Base-by-base conservation (phyloP, 2,888 invertebrate species). In the Rhabditoides inermis region DNA sequence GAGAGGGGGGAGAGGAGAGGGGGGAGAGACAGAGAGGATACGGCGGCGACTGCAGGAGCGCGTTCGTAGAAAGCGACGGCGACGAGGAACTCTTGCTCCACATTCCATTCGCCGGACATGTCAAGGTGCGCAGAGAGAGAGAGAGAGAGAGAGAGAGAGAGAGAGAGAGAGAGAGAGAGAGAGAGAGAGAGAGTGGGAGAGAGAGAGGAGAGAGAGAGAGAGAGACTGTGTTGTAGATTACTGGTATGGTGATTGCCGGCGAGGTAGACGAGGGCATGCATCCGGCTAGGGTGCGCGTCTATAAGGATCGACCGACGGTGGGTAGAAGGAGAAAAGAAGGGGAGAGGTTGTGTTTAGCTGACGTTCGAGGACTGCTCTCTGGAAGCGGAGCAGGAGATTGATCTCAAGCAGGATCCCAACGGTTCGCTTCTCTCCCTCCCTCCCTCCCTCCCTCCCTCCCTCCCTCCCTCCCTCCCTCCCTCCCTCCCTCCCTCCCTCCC, bases 51-150 rank as follows among this genome's bases (percentile, higher is more conserved):
- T n/a, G n/a, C 53, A 71, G 75, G 45, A 53, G 54, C 2, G 36
- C 56, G 18, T 75, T 51, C 51, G 94, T 95, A 0, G 87, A 90
- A 79, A 94, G 94, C 80, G 95, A 95, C 82, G 86, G 85, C 1
- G 95, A 95, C 80, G 88, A 88, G 78, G 95, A 98, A 79, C 81
- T 98, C 3, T 81, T 98, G 2, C 90, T 98, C 77, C 94, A 92
- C 77, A 88, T 95, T 73, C 94, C 94, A 82, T 98, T 98, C 77
- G 89, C 90, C 22, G 58, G 63, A n/a, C 88, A 88, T 81, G 83
- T 98, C 1, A n/a, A 32, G 35, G 22, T 7, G 26, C 32, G 7
- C 25, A 44, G 7, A 32, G 42, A 36, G 28, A 23, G 26, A 44
- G 18, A 40, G 15, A 32, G 37, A 15, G 23, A 23, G 27, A 47